Evolutionary conservation across 2,797 vertebrate genomes (phyloP).

Genomic region (Enteromius argenteus): DNA sequence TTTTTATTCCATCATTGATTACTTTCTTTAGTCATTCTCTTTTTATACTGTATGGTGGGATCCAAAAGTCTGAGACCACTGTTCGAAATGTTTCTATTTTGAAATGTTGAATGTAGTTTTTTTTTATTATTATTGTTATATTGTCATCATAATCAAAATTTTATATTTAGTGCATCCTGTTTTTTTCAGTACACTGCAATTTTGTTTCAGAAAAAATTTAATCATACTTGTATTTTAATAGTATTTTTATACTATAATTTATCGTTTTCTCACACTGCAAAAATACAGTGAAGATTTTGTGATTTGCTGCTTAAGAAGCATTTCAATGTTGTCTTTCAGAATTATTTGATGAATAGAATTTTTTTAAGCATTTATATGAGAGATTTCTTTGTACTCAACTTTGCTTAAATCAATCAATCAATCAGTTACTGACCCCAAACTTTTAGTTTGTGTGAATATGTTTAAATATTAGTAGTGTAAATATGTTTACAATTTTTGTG

Average conservation of each 20-base stretch:
- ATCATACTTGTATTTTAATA: neutral
- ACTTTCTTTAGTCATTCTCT: neutral
- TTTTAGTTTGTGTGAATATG: neutral
- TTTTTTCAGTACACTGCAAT: neutral
- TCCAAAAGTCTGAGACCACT: constrained; percentile 6
- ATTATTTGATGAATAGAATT: neutral
- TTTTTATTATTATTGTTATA: too few species aligned
- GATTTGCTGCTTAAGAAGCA: neutral
- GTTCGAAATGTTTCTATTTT: neutral
- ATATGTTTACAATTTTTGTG: neutral
- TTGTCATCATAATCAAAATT: neutral
- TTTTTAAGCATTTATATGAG: neutral
- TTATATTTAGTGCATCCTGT: neutral
- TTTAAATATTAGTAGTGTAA: neutral
- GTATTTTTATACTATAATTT: neutral
- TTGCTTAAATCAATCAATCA: neutral
- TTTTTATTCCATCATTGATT: constrained; percentile 20
- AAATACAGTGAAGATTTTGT: neutral
- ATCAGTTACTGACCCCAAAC: neutral
- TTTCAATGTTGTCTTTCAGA: neutral
- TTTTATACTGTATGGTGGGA: neutral
- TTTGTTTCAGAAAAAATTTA: neutral
- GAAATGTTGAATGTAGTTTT: neutral
- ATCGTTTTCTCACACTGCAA: neutral
- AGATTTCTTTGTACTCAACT: neutral